Evolutionary conservation across 2,888 invertebrate species (phyloP), one percentile per base, ranked within the genome.

Genomic region (Eristalis intricaria): DNA sequence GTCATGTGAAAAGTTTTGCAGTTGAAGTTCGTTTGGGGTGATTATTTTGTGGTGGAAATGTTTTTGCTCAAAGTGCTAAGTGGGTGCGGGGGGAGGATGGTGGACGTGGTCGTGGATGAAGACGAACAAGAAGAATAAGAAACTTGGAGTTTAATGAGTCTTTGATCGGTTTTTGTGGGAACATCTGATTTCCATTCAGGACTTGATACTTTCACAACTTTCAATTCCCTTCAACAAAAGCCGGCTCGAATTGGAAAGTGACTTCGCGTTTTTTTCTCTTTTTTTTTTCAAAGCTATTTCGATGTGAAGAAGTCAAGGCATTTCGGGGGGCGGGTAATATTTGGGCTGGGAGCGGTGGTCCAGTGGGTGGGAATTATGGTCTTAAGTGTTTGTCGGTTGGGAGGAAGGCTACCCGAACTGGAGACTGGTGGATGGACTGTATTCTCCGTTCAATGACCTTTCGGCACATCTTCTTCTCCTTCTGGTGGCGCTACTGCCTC

Each of bases 1-100:
- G 84, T 79, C 84, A 84, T 84, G 74, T 64, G 79, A 79, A 84
- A 84, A 84, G 84, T 84, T 50, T 84, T 78, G 19, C 64, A 63
- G 75, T 65, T 75, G 13, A 58, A 68, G 35, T 78, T 78, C 56
- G 60, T 26, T n/a, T 26, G 61, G n/a, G 50, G 22, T 23, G 26
- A 7, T 40, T 26, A 60, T 19, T 23, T 10, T 38, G n/a, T 35
- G 64, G 64, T 10, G 32, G 38, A n/a, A 38, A 35, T 19, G 22
- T 65, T 65, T 65, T 65, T 26, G 60, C 8, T 60, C 26, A 13
- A 60, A 50, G 50, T 50, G 50, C 19, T 7, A 50, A 50, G 8
- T 50, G n/a, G n/a, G 19, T 26, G n/a, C n/a, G n/a, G n/a, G n/a
- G 40, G 13, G n/a, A 5, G n/a, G 1, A 7, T 1, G 43, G 0